phyloP scores from a whole-genome alignment of 2,888 invertebrate genomes.

The Conus canariensis region DNA sequence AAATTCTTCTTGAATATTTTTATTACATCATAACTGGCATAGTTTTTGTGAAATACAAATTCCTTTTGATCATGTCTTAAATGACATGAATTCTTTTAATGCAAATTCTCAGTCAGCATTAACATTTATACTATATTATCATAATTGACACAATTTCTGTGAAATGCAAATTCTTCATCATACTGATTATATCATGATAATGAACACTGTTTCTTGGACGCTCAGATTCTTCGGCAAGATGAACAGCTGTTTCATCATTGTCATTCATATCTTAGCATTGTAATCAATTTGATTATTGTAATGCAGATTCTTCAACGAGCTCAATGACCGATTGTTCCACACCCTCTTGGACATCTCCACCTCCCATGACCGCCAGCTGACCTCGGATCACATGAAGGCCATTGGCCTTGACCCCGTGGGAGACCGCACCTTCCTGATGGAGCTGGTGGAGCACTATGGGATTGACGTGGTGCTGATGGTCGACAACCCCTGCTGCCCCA shows the following conservation, averaged over 20 bases:
- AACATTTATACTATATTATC: too few relatives aligned
- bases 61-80: too few relatives aligned
- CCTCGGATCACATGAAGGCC: constrained; percentile 77
- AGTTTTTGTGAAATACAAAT: too few relatives aligned
- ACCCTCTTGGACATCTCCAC: constrained; percentile 77
- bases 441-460: constrained; percentile 78
- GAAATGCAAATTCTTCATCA: too few relatives aligned
- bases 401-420: constrained; percentile 78
- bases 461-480: constrained; percentile 79
- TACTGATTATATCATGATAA: too few relatives aligned
- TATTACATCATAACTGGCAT: too few relatives aligned
- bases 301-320: constrained; percentile 77
- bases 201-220: neutral
- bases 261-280: neutral
- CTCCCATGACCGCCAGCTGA: constrained; percentile 77
- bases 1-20: too few relatives aligned
- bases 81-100: too few relatives aligned
- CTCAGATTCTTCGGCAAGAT: neutral
- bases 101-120: too few relatives aligned
- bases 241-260: neutral
- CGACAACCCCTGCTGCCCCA: constrained; percentile 79
- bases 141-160: too few relatives aligned
- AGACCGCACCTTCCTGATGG: constrained; percentile 78
- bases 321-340: constrained; percentile 77
- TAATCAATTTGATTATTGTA: neutral